Evolutionary conservation across 2,888 invertebrate species (phyloP), one percentile per base, ranked within the genome.

Genomic region (Nipponacmea schrenckii): DNA sequence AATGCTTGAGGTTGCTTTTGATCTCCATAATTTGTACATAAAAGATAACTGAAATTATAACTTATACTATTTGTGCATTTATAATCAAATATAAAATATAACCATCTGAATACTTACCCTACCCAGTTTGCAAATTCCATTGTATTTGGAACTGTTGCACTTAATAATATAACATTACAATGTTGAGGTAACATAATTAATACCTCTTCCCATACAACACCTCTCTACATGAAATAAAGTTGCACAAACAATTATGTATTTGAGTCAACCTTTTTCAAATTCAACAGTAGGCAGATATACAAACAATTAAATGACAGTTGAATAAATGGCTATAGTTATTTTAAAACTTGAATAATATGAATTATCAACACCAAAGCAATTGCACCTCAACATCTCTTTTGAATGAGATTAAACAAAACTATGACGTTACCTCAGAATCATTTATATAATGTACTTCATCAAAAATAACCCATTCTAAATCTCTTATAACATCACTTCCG

Each of bases 361-460:
- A 39, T 39, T 39, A 1, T 45, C 8, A 20, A 66, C 20, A 20
- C 48, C 7, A 31, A 48, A 17, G n/a, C 45, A 45, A 26, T 8
- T 3, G 44, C 17, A 1, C 24, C 17, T 66, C 20, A n/a, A 31
- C 14, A 20, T 46, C 26, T 12, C n/a, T 17, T 39, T 10, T 39
- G 10, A 39, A 39, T 8, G 39, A 39, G 39, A 39, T 8, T 5
- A 10, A 39, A 5, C 10, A 39, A 39, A 39, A 39, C 4, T 39
- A 10, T 39, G 39, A 39, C 8, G 8, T 70, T 72, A 94, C 95
- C 90, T 97, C 96, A 62, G 93, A 92, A 90, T 99, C 96, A 89
- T 98, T 99, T 77, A 99, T 96, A 86, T 99, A 99, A 89, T 99
- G 99, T 10, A 98, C 97, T 90, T 99, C 99, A 89, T 99, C 99